Conservation (phyloP, 64 coral and sea anemone genomes). For the Pachyseris speciosa region DNA sequence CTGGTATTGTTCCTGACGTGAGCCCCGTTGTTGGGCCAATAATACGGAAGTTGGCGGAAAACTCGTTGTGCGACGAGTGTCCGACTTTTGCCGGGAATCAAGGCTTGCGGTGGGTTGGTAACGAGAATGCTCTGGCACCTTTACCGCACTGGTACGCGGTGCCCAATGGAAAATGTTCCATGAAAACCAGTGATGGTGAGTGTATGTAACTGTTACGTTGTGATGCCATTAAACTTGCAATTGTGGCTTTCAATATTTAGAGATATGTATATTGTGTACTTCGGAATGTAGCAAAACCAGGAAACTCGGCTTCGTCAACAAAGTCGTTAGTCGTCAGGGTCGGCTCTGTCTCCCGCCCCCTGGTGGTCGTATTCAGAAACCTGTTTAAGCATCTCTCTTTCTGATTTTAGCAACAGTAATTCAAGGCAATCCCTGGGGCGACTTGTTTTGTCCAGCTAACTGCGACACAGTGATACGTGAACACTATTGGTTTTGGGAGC, state of each 20-base stretch:
- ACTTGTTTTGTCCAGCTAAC: constrained; percentile 65
- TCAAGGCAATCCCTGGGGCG: constrained; percentile 28
- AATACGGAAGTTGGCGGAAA: constrained; percentile 59
- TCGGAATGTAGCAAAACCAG: background rate
- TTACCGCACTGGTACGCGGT: constrained; percentile 92
- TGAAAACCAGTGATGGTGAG: constrained; percentile 62
- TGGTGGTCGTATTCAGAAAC: background rate
- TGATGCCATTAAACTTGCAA: background rate
- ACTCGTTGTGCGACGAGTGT: constrained; percentile 87
- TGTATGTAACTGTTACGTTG: background rate
- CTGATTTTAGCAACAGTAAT: constrained; percentile 33
- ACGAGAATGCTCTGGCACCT: constrained; percentile 78
- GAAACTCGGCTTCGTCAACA: no score
- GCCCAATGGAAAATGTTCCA: constrained; percentile 72
- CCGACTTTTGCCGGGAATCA: constrained; percentile 79
- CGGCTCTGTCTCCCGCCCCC: no score
- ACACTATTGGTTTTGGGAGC: constrained; percentile 73
- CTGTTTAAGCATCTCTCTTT: background rate
- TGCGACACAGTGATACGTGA: constrained; percentile 72
- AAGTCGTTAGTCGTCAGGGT: no score
- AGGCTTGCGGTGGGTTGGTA: constrained; percentile 89
- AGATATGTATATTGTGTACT: no score
- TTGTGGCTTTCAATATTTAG: background rate
- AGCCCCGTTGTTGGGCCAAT: constrained; percentile 83
- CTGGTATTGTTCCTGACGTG: constrained; percentile 60